Conservation (phyloP, 2,113 vertebrate species). For the Sminthopsis crassicaudata region DNA sequence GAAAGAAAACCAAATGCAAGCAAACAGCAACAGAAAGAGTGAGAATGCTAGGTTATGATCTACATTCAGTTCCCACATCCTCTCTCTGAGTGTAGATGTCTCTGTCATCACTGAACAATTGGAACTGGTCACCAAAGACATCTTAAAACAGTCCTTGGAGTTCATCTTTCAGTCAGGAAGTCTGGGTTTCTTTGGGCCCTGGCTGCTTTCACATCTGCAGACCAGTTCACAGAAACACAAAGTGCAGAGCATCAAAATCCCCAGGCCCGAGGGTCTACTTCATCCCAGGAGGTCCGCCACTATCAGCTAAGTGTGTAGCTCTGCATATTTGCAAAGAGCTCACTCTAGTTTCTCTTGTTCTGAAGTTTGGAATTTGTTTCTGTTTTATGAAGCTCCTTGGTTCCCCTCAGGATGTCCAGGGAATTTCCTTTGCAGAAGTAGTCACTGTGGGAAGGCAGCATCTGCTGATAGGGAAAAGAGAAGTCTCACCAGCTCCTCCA, state of each 20-base stretch:
- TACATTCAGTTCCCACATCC: no score
- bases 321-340: neutral
- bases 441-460: neutral
- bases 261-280: accelerated
- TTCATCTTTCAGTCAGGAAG: neutral
- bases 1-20: no score
- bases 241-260: neutral
- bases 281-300: neutral
- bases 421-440: neutral
- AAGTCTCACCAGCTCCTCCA: neutral
- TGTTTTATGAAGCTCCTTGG: neutral
- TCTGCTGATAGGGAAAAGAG: neutral
- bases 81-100: no score
- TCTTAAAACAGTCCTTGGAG: neutral
- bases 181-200: neutral
- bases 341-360: neutral
- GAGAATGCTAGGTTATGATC: no score
- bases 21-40: no score
- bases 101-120: no score
- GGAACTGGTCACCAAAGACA: neutral
- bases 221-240: neutral
- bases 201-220: neutral
- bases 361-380: constrained; percentile 34
- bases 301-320: neutral
- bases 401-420: constrained; percentile 49